Evolutionary conservation across 2,888 invertebrate species (phyloP), one percentile per base, ranked within the genome.

Genomic region (Clusia tigrina): DNA sequence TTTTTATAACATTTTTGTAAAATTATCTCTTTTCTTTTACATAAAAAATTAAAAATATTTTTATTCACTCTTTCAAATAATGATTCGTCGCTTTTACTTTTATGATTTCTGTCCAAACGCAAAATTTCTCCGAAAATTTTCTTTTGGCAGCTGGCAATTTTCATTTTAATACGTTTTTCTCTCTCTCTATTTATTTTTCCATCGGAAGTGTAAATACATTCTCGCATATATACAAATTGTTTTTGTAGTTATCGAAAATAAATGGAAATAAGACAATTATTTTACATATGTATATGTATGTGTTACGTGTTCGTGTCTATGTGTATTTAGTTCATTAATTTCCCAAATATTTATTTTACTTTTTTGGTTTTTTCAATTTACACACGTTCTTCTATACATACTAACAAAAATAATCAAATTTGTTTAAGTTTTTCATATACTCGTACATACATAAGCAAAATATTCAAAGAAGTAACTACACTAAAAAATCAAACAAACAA

Each of bases 241-340:
- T 17, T n/a, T 18, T 48, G 6, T 48, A 18, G 5, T 48, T 10
- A 6, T 48, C 6, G n/a, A 17, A 42, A 58, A 22, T 22, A 10
- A 9, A 26, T n/a, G n/a, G 17, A 12, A 52, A 52, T 10, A 20
- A 20, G 15, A 48, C 24, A 42, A 24, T 54, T 15, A 25, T 60
- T 15, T 60, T 54, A 37, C 6, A 66, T 67, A 66, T 63, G 69
- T 73, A 73, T 70, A 72, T 73, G 78, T 81, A 79, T 80, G 82
- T 83, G 82, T 83, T 81, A 80, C 79, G 82, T 83, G 81, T 83
- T 79, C 79, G 83, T 83, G 82, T 78, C 79, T 82, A 77, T 78
- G 78, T 82, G 81, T 82, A 79, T 80, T 80, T 75, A 70, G 80
- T 80, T 80, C 62, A 70, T 73, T 71, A 64, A 63, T 62, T 61